phyloP scores from a whole-genome alignment of 2,113 vertebrate species.

The Xiphophorus hellerii region DNA sequence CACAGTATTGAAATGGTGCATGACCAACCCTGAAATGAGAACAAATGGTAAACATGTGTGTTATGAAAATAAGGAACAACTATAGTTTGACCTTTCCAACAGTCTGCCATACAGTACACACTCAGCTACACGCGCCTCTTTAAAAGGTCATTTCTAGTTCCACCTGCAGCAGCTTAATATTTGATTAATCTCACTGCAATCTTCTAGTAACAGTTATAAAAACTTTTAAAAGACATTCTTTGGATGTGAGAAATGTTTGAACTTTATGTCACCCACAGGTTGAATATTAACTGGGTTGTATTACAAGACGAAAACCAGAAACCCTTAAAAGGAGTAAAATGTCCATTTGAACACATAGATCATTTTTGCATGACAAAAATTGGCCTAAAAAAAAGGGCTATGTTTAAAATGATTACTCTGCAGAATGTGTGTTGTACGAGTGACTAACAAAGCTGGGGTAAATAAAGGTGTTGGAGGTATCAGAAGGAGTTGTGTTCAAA shows the following conservation, averaged over 20 bases:
- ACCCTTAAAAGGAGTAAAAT: neutral
- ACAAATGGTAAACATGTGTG: neutral
- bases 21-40: neutral
- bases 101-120: neutral
- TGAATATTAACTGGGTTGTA: neutral
- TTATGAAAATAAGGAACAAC: constrained; percentile 32
- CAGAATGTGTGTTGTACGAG: no score
- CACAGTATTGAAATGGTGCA: neutral
- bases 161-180: neutral
- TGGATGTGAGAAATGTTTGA: no score
- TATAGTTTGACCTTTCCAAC: constrained; percentile 17
- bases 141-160: neutral
- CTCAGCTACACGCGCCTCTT: neutral
- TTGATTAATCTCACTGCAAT: neutral
- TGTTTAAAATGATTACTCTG: neutral
- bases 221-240: no score
- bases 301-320: neutral
- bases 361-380: neutral
- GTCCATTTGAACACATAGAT: neutral
- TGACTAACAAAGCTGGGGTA: no score
- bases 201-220: no score
- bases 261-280: no score
- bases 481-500: no score
- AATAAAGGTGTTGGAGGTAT: no score
- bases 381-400: neutral